Evolutionary conservation across 1,140 invertebrate species (phyloP).

Genomic region (Aleiodes sp.): DNA sequence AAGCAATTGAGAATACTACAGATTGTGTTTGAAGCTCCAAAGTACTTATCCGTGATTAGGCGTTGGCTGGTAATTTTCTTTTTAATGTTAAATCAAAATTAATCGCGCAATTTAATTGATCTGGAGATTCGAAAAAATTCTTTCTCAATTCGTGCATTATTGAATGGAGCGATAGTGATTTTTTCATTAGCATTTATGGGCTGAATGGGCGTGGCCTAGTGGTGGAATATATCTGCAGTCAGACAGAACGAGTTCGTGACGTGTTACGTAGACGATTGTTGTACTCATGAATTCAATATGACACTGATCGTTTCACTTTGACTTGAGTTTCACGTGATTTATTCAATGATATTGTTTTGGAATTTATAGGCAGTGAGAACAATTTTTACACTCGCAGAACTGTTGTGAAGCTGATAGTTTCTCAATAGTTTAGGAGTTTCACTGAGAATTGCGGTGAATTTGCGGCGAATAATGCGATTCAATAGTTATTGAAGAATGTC

Average conservation of each 20-base stretch:
- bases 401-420: no score
- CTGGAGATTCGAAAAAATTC: not conserved
- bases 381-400: no score
- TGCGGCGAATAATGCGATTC: no score
- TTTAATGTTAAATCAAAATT: not conserved
- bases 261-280: no score
- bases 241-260: slow-evolving; percentile 4
- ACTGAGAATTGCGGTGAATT: no score
- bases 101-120: not conserved
- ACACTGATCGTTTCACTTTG: not conserved
- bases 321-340: not conserved
- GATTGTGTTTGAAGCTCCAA: slow-evolving; percentile 6
- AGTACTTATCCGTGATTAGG: slow-evolving; percentile 48
- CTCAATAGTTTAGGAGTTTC: no score
- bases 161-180: not conserved
- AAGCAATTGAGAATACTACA: slow-evolving; percentile 22
- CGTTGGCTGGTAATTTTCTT: slow-evolving; percentile 38
- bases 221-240: slow-evolving; percentile 19
- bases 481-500: no score
- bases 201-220: slow-evolving; percentile 25
- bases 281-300: not conserved
- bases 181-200: not conserved
- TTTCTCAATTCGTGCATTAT: no score
- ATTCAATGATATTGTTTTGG: no score
- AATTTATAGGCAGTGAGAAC: no score